These are phyloP conservation scores for Smittia aterrima DNA, from an alignment of 2,888 invertebrate species.

Conservation along the genomic window DNA sequence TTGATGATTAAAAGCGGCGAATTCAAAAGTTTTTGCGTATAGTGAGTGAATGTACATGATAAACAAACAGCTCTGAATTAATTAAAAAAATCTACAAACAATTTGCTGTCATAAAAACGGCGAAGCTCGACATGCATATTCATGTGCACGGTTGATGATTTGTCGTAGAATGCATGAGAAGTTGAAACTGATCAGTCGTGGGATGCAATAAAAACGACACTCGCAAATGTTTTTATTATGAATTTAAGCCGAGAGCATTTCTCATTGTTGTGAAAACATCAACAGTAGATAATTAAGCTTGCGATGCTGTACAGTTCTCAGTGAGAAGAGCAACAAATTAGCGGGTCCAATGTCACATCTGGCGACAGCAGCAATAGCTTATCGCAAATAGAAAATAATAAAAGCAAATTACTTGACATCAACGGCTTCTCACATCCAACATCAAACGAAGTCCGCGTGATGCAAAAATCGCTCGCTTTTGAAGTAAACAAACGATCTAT, in stretches of 20 bases:
- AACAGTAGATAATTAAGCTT: background rate
- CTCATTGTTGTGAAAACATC: background rate
- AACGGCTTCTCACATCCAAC: background rate
- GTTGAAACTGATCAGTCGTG: background rate
- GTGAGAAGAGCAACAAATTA: background rate
- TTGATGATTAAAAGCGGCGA: background rate
- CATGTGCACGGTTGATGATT: background rate
- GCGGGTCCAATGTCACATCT: background rate
- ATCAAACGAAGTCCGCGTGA: background rate
- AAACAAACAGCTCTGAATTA: constrained; percentile 17
- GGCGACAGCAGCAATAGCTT: too few species aligned
- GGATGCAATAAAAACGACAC: background rate
- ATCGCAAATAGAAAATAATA: too few species aligned
- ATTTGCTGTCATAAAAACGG: background rate
- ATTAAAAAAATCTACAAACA: constrained; percentile 19
- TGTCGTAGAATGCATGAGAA: background rate
- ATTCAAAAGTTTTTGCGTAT: background rate
- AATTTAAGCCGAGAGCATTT: background rate
- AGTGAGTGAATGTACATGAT: background rate
- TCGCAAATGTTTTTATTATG: background rate
- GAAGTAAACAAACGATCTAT: background rate
- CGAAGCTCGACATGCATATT: background rate
- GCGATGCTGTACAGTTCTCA: background rate
- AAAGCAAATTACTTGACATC: background rate
- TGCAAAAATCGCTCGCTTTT: background rate